A percentile compares a stretch with the other conserved stretches of the same genome.
Evolutionary conservation across 2,113 vertebrate genomes (phyloP).

Genomic region (Poeciliopsis retropinna): DNA sequence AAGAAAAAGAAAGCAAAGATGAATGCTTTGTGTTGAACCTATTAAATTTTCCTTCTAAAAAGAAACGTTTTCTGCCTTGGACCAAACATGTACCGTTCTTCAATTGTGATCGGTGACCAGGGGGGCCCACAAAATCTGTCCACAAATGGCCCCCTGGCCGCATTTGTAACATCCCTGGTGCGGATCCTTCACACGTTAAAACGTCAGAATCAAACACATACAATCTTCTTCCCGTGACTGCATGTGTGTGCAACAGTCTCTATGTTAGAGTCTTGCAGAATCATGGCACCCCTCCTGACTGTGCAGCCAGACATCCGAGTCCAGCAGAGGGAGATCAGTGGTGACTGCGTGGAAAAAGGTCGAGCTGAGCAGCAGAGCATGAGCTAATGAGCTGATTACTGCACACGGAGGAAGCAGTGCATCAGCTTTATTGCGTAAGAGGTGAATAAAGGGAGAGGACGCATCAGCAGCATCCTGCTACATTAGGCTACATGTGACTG

Average conservation of each 20-base stretch:
- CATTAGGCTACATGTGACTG: neutral
- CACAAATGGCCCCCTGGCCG: no score
- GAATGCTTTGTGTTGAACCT: no score
- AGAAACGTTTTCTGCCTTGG: no score
- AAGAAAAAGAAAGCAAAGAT: no score
- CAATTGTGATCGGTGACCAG: no score
- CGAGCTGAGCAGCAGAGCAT: slow-evolving; percentile 39
- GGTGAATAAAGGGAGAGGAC: slow-evolving; percentile 2
- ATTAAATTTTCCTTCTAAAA: no score
- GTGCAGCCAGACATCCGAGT: neutral
- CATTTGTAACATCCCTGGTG: no score
- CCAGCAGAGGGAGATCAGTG: neutral
- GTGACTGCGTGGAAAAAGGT: slow-evolving; percentile 17
- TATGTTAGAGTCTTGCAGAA: neutral
- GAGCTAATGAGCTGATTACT: slow-evolving; percentile 44
- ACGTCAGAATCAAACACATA: no score
- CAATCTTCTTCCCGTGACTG: neutral
- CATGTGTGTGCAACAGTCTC: neutral
- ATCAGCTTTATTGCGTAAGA: slow-evolving; percentile 44
- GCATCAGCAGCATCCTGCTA: slow-evolving; percentile 10
- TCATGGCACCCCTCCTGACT: neutral
- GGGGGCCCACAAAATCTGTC: no score
- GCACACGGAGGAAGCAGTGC: slow-evolving; percentile 8
- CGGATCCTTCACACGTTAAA: no score
- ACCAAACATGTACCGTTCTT: no score